These are phyloP conservation scores for Kuschelorhynchus macadamiae DNA, from an alignment of 2,888 invertebrate genomes.

Conservation along the genomic window DNA sequence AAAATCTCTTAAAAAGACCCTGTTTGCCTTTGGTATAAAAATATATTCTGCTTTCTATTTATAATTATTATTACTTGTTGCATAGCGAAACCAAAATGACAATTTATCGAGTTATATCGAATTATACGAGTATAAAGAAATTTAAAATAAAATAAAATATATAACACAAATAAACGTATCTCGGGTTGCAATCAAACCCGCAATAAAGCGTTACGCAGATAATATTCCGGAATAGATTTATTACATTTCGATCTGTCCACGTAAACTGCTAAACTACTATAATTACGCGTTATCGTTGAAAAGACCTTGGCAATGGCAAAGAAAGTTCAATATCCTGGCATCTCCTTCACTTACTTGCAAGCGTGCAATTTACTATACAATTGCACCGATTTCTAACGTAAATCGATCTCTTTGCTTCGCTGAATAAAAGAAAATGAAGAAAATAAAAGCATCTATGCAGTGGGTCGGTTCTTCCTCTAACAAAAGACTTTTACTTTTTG, in stretches of 20 bases:
- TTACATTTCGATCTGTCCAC: conserved; percentile 17
- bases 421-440: conserved; percentile 25
- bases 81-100: too few species aligned
- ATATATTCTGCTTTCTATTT: too few species aligned
- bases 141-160: neutral
- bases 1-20: too few species aligned
- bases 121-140: too few species aligned
- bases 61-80: too few species aligned
- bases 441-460: conserved; percentile 7
- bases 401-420: conserved; percentile 33
- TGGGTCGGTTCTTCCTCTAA: conserved; percentile 27
- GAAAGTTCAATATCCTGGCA: conserved; percentile 35
- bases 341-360: conserved; percentile 34
- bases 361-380: conserved; percentile 35
- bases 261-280: conserved; percentile 19
- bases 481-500: conserved; percentile 23
- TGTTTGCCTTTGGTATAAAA: too few species aligned
- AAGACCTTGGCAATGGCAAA: conserved; percentile 37
- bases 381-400: conserved; percentile 39
- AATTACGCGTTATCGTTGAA: conserved; percentile 18
- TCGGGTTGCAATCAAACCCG: neutral
- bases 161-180: neutral
- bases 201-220: neutral
- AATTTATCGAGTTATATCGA: too few species aligned
- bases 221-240: neutral